Evolutionary conservation across 1,140 invertebrate species (phyloP).

Genomic region (Dendrolimus punctatus): DNA sequence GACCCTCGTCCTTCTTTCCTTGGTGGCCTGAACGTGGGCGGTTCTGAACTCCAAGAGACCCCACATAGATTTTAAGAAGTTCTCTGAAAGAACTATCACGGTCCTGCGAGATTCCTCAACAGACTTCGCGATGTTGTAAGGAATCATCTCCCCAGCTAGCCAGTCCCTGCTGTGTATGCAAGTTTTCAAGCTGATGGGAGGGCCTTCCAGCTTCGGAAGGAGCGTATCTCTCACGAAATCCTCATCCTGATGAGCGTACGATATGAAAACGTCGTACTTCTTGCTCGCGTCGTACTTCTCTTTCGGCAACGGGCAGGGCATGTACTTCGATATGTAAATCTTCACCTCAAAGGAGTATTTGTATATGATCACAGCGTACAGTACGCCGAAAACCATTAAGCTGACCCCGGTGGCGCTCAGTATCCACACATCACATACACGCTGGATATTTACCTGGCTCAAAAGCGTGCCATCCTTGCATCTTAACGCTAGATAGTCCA

Average conservation of each 20-base stretch:
- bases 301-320: not conserved
- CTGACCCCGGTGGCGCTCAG: not conserved
- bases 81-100: slow-evolving; percentile 85
- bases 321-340: not conserved
- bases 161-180: slow-evolving; percentile 15
- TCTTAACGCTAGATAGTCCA: not conserved
- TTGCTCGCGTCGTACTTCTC: not conserved
- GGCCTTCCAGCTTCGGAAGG: slow-evolving; percentile 5
- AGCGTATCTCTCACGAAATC: not conserved
- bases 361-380: not conserved
- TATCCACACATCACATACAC: not conserved
- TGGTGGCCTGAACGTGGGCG: slow-evolving; percentile 83
- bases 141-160: slow-evolving; percentile 10
- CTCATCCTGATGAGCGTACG: slow-evolving; percentile 10
- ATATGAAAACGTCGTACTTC: slow-evolving; percentile 11
- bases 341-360: not conserved
- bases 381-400: not conserved
- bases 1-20: slow-evolving; percentile 79
- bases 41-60: slow-evolving; percentile 86
- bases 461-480: not conserved
- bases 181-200: not conserved
- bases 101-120: slow-evolving; percentile 86
- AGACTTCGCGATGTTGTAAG: slow-evolving; percentile 60
- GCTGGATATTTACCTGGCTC: not conserved
- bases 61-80: slow-evolving; percentile 89